Evolutionary conservation across 2,797 vertebrate genomes (phyloP), one percentile per base, ranked within the genome.

Genomic region (Psittacula echo): DNA sequence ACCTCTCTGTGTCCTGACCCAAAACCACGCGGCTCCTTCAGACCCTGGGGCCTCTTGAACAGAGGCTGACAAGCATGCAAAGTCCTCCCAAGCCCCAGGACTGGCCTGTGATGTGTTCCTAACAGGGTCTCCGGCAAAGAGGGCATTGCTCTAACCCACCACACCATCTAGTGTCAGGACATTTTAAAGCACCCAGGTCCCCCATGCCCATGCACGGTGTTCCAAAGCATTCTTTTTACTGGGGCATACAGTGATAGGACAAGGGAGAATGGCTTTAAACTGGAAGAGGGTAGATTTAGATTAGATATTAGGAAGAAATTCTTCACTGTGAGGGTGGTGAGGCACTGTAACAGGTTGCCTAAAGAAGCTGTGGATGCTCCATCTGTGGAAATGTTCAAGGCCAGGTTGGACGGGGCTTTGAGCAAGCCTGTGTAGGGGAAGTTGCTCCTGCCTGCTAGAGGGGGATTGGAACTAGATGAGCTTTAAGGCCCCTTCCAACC

Each of bases 121-220:
- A 45, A 34, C 47, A 11, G 66, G 26, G 47, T 32, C 37, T n/a
- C 66, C 11, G 3, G 27, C 26, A 15, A 11, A 4, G 14, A 45
- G 48, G 32, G 17, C 22, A 32, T 92, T 85, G 22, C 41, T 78
- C 85, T 96, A 54, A 89, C 76, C 72, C 82, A 93, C 67, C 56
- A 13, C 94, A 62, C 95, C 96, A 96, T 67, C 96, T 97, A 97
- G 95, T 74, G 96, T 72, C 85, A 65, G 81, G 50, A 67, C 45
- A 20, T 34, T 79, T 89, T 9, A 86, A 87, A 89, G 72, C 95
- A 86, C 37, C 3, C 29, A 0, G 2, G 3, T 58, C 17, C 29
- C 39, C 39, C 9, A 7, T 0, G 13, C n/a, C 10, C 10, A 3
- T 0, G 1, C 1, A 2, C 30, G 5, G 14, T 18, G 6, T 30